phyloP scores from a whole-genome alignment of 2,797 vertebrate species.

The Trachops cirrhosus region DNA sequence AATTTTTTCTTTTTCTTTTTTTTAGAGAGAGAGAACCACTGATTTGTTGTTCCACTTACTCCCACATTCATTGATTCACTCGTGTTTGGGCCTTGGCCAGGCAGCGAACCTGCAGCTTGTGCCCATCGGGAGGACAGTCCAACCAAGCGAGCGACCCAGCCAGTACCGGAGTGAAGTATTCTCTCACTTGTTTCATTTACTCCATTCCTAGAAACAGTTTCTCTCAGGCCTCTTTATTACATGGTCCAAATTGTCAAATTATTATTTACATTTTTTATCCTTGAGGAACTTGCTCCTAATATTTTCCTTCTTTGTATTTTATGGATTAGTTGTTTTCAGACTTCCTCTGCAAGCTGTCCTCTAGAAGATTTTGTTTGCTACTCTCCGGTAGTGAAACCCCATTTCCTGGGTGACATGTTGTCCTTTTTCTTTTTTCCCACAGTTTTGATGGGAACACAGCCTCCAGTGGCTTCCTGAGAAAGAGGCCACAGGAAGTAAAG shows the following conservation, averaged over 20 bases:
- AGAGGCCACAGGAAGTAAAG: background rate
- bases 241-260: background rate
- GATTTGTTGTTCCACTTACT: too few species aligned
- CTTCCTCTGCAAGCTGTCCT: background rate
- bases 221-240: background rate
- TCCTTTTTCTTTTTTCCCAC: background rate
- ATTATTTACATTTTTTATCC: background rate
- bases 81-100: too few species aligned
- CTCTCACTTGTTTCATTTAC: background rate
- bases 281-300: background rate
- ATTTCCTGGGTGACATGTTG: background rate
- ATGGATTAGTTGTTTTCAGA: background rate
- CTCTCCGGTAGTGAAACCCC: background rate
- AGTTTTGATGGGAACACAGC: slow-evolving; percentile 10
- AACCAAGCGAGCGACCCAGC: too few species aligned
- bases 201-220: background rate
- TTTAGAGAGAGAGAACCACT: too few species aligned
- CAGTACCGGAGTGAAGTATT: background rate
- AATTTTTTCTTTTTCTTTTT: too few species aligned
- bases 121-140: background rate
- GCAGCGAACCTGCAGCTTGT: too few species aligned
- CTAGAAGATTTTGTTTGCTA: background rate
- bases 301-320: background rate
- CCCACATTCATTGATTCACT: too few species aligned
- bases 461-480: background rate